A percentile compares a stretch with the other conserved stretches of the same genome.
Conservation (phyloP, 2,797 vertebrate genomes). For the Monodelphis domestica region DNA sequence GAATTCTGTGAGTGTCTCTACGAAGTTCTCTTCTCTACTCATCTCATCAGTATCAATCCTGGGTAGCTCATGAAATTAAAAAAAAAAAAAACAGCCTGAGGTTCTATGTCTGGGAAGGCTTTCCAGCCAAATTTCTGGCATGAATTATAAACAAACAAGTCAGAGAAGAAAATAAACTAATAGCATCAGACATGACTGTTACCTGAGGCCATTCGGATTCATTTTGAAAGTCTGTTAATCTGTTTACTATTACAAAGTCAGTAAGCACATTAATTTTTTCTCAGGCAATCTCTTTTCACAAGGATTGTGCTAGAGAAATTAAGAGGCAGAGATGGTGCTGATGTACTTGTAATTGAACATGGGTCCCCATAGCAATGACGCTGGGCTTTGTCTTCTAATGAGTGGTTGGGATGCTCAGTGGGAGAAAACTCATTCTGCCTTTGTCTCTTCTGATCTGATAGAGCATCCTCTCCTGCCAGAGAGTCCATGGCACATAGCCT, state of each 20-base stretch:
- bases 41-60: slow-evolving; percentile 1
- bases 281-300: slow-evolving; percentile 28
- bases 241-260: slow-evolving; percentile 44
- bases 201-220: not conserved
- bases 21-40: not conserved
- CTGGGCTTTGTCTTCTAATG: not conserved
- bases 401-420: not conserved
- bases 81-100: not conserved
- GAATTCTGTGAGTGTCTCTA: not conserved
- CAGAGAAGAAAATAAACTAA: slow-evolving; percentile 24
- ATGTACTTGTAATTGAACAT: not conserved
- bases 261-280: not conserved
- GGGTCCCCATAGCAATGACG: not conserved
- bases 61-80: not conserved
- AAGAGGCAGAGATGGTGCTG: not conserved
- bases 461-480: not conserved
- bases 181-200: slow-evolving; percentile 17
- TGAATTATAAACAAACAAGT: slow-evolving; percentile 53
- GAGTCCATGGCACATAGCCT: slow-evolving; percentile 17
- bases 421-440: not conserved
- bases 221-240: slow-evolving; percentile 36
- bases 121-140: slow-evolving; percentile 49
- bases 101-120: not conserved
- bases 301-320: slow-evolving; percentile 5
- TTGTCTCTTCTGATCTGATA: not conserved